These are phyloP conservation scores for Knipowitschia caucasica DNA, from an alignment of 2,797 vertebrate species.

Conservation along the genomic window DNA sequence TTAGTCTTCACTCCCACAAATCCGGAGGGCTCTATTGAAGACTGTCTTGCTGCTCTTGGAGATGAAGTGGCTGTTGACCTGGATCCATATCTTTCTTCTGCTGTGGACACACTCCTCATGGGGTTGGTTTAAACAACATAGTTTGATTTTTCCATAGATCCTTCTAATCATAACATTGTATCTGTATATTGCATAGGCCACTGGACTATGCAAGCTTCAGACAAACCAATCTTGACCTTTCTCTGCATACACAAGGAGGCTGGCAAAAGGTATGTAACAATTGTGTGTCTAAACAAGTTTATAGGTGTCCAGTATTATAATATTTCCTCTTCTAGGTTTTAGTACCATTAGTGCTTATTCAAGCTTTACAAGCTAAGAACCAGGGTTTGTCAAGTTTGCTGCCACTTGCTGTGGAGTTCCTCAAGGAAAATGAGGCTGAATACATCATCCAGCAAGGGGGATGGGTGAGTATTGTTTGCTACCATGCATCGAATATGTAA, in stretches of 20 bases:
- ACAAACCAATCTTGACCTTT: slow-evolving; percentile 71
- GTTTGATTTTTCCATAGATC: background rate
- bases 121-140: slow-evolving; percentile 75
- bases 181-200: slow-evolving; percentile 73
- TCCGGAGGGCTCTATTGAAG: slow-evolving; percentile 88
- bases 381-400: slow-evolving; percentile 75
- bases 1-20: slow-evolving; percentile 87
- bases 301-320: background rate
- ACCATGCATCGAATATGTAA: background rate
- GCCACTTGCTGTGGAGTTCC: slow-evolving; percentile 79
- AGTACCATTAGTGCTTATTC: slow-evolving; percentile 87
- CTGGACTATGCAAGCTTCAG: slow-evolving; percentile 85
- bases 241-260: slow-evolving; percentile 77
- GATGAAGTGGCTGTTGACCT: slow-evolving; percentile 79
- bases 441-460: slow-evolving; percentile 90
- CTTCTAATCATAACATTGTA: background rate
- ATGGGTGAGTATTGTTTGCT: slow-evolving; percentile 82
- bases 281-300: background rate
- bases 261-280: slow-evolving; percentile 85
- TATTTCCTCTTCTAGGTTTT: slow-evolving; percentile 74
- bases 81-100: slow-evolving; percentile 74
- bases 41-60: slow-evolving; percentile 83
- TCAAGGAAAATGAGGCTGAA: slow-evolving; percentile 83
- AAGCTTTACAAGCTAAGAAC: slow-evolving; percentile 77
- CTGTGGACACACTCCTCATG: slow-evolving; percentile 79